phyloP scores from a whole-genome alignment of 1,140 invertebrate species.

The Drosophila mauritiana region DNA sequence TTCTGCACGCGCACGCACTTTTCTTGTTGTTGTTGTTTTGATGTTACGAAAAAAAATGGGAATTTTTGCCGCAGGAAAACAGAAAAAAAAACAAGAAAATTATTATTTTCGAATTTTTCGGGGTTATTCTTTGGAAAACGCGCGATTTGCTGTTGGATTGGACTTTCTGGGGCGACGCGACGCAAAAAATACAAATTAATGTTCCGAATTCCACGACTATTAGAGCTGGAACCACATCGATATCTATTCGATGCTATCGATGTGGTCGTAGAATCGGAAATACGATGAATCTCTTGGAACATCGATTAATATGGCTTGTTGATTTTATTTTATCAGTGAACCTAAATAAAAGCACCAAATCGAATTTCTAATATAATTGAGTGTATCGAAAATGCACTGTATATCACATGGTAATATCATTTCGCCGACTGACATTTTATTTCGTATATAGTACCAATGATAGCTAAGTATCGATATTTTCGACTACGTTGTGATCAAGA shows the following conservation, averaged over 20 bases:
- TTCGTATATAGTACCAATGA: too few species aligned
- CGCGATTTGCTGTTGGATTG: slow-evolving; percentile 1
- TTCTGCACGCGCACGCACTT: slow-evolving; percentile 40
- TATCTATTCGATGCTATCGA: neutral
- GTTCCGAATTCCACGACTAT: slow-evolving; percentile 17
- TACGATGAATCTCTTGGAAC: neutral
- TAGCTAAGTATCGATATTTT: too few species aligned
- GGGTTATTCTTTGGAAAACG: slow-evolving; percentile 13
- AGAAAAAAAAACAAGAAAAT: slow-evolving; percentile 45
- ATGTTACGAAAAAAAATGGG: slow-evolving; percentile 18
- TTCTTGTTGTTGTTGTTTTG: slow-evolving; percentile 19
- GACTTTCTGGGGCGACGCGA: slow-evolving; percentile 6
- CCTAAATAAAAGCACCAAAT: too few species aligned
- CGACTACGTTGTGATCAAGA: too few species aligned
- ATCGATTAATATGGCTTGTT: neutral
- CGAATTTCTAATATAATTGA: too few species aligned
- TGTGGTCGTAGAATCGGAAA: neutral
- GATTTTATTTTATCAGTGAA: too few species aligned
- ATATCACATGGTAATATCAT: too few species aligned
- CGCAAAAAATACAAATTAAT: slow-evolving; percentile 19
- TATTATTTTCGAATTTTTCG: slow-evolving; percentile 14
- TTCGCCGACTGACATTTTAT: too few species aligned
- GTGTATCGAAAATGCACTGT: too few species aligned
- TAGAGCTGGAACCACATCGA: neutral
- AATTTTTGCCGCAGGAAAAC: slow-evolving; percentile 8